phyloP scores from a whole-genome alignment of 2,888 invertebrate species.

The Pegoplata infirma region DNA sequence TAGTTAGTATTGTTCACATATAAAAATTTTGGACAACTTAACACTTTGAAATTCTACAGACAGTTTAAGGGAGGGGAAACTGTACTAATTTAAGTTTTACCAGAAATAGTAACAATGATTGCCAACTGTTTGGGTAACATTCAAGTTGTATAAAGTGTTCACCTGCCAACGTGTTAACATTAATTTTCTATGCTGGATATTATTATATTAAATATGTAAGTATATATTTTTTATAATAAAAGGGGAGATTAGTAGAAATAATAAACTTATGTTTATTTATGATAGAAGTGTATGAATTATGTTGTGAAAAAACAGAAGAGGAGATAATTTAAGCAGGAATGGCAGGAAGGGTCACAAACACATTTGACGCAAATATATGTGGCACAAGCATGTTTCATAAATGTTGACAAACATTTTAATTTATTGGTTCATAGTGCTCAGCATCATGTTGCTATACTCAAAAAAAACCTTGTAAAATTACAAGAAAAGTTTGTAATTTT shows the following conservation, averaged over 20 bases:
- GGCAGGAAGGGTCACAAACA: no score
- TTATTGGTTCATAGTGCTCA: no score
- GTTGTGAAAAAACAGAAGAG: no score
- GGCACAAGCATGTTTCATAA: no score
- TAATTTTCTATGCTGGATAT: slow-evolving; percentile 26
- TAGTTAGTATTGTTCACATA: slow-evolving; percentile 1
- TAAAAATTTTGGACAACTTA: slow-evolving; percentile 54
- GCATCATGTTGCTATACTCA: no score
- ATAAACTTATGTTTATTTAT: neutral
- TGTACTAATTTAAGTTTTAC: neutral
- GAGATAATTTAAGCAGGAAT: no score
- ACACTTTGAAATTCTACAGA: slow-evolving; percentile 45
- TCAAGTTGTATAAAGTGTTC: slow-evolving; percentile 22
- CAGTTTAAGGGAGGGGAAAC: neutral
- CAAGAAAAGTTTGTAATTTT: no score
- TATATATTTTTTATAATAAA: no score
- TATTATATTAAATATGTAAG: neutral
- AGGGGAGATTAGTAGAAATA: neutral
- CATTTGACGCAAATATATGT: no score
- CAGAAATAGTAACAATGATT: slow-evolving; percentile 46
- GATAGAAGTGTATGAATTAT: no score
- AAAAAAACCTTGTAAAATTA: no score
- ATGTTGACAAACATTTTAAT: no score
- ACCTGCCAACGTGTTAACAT: slow-evolving; percentile 51
- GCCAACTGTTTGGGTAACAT: slow-evolving; percentile 49